These are phyloP conservation scores for Cranoglanis bouderius DNA, from an alignment of 2,113 vertebrate species.

Conservation along the genomic window DNA sequence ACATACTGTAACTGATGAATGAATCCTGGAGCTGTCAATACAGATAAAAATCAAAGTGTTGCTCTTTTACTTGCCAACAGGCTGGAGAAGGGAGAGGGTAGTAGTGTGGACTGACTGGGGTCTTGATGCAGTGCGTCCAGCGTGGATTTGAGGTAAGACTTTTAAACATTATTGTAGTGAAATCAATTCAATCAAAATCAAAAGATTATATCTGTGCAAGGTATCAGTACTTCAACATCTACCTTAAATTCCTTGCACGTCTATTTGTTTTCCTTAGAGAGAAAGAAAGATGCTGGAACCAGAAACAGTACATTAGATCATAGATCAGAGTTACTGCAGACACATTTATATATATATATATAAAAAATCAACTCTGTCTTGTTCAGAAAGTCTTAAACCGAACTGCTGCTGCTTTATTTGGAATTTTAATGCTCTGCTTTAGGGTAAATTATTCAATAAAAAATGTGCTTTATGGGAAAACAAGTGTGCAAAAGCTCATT, in stretches of 20 bases:
- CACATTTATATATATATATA: conserved; percentile 49
- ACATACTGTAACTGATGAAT: not conserved
- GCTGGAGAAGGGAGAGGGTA: not conserved
- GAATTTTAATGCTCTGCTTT: conserved; percentile 52
- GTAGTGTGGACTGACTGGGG: not conserved
- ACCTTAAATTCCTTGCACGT: not conserved
- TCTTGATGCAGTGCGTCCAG: too few species aligned
- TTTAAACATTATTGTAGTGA: not conserved
- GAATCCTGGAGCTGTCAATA: not conserved
- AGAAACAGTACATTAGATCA: not conserved
- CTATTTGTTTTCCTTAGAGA: not conserved
- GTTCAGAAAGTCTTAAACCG: conserved; percentile 31
- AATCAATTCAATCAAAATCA: too few species aligned
- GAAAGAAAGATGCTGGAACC: not conserved
- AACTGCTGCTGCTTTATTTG: conserved; percentile 62
- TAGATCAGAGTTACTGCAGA: not conserved
- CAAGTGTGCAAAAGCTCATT: conserved; percentile 57
- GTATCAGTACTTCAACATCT: not conserved
- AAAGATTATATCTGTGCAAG: not conserved
- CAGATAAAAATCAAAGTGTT: not conserved
- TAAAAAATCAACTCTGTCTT: conserved; percentile 39
- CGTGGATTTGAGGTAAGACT: not conserved
- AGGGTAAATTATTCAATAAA: conserved; percentile 61
- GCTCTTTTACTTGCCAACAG: not conserved
- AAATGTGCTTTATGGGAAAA: conserved; percentile 54